Conservation (phyloP, 1,140 invertebrate species). For the Drosophila chauvacae region DNA sequence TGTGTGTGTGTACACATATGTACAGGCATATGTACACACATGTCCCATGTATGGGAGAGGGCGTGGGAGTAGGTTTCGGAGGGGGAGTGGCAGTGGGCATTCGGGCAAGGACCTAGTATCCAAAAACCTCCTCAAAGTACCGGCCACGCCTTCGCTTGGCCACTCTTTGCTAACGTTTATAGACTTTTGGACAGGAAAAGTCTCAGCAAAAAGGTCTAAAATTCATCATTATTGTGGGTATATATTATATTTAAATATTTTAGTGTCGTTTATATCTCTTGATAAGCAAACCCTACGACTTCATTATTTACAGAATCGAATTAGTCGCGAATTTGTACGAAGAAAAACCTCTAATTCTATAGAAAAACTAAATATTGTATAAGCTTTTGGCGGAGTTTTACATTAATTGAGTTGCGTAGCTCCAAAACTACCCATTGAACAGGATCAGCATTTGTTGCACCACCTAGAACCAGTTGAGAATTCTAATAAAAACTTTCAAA, state of each 20-base stretch:
- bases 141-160: constrained; percentile 5
- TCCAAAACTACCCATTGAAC: neutral
- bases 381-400: neutral
- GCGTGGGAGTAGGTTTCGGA: no score
- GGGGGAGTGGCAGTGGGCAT: neutral
- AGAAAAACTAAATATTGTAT: neutral
- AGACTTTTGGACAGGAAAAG: neutral
- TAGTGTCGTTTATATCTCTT: neutral
- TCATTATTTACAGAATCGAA: neutral
- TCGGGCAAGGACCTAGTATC: constrained; percentile 26
- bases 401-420: neutral
- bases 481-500: neutral
- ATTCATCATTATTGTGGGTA: no score
- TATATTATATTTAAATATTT: no score
- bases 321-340: neutral
- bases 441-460: neutral
- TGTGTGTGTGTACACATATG: constrained; percentile 14
- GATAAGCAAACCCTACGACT: no score
- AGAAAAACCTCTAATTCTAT: neutral
- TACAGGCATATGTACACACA: constrained; percentile 14
- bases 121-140: neutral
- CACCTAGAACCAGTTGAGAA: neutral
- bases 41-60: neutral
- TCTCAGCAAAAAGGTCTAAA: neutral
- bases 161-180: constrained; percentile 40